phyloP scores from a whole-genome alignment of 92 coral and sea anemone genomes.

The Umimayanthus chanpuru region DNA sequence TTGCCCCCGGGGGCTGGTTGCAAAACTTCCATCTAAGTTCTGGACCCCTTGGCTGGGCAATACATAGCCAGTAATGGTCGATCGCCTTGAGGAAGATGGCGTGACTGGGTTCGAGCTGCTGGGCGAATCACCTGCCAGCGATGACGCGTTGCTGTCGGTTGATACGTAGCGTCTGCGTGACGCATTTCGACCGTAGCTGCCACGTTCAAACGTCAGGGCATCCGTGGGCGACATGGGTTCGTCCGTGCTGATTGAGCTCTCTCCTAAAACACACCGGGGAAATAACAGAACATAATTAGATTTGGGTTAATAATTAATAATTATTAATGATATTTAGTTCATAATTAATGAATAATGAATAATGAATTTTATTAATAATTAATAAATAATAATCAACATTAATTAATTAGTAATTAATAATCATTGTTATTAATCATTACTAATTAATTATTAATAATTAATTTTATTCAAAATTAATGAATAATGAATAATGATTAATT shows the following conservation, averaged over 20 bases:
- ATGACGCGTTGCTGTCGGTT: slow-evolving; percentile 63
- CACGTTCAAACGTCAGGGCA: slow-evolving; percentile 12
- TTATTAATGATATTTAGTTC: too few relatives aligned
- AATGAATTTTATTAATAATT: too few relatives aligned
- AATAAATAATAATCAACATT: too few relatives aligned
- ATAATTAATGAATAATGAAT: too few relatives aligned
- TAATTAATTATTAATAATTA: too few relatives aligned
- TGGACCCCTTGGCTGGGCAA: slow-evolving; percentile 63
- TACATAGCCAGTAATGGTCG: slow-evolving; percentile 51
- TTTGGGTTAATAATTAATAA: too few relatives aligned
- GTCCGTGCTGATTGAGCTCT: slow-evolving; percentile 69
- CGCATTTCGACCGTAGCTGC: slow-evolving; percentile 6
- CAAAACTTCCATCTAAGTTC: slow-evolving; percentile 70
- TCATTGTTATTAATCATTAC: too few relatives aligned
- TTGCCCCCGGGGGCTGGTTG: slow-evolving; percentile 73
- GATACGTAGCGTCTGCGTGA: slow-evolving; percentile 60
- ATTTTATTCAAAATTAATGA: too few relatives aligned
- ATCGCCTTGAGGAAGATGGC: slow-evolving; percentile 19
- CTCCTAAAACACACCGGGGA: slow-evolving; percentile 44
- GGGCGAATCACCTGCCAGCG: slow-evolving; percentile 69
- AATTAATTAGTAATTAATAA: too few relatives aligned
- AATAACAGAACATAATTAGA: neutral
- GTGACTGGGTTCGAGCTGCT: slow-evolving; percentile 49
- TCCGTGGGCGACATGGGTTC: slow-evolving; percentile 52
- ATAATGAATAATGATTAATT: too few relatives aligned